Evolutionary conservation across 1,140 invertebrate genomes (phyloP), one percentile per base, ranked within the genome.

Genomic region (Pseudomyrmex gracilis): DNA sequence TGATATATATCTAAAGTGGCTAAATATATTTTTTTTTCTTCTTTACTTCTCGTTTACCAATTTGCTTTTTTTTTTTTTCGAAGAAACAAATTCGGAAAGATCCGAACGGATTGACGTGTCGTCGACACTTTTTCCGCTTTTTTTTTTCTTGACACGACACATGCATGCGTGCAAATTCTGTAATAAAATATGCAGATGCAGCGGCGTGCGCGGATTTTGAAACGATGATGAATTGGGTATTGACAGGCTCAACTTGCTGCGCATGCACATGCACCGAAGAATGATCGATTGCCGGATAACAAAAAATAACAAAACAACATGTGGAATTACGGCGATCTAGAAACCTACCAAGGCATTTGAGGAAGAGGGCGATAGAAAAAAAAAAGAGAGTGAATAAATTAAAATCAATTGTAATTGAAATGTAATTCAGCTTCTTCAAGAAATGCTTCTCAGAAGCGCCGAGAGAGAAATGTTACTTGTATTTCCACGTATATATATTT

Each of bases 161-260:
- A 53, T 51, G 15, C 20, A 51, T 24, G 13, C 34, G 49, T 24
- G 20, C 43, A n/a, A 22, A 10, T n/a, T 73, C 24, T 73, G 22
- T 34, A 12, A 7, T 73, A 12, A 74, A 71, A 51, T 17, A 51
- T 49, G 43, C 43, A 49, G 43, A 58, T 47, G 45, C 15, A 34
- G 4, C 13, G 1, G 57, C 71, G 17, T 1, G 58, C 5, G 12
- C 8, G 12, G 45, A 60, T 34, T 61, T 17, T 12, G 10, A 22
- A 53, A 8, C 7, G 49, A 53, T 68, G 66, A 61, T 63, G 5
- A 63, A 63, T 53, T 45, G 63, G 10, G 12, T 22, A 60, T 58
- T 58, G 43, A 58, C 34, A 58, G 34, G 49, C 15, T 60, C 13
- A 34, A 13, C n/a, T 47, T 24, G 20, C 15, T 17, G n/a, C 43